phyloP scores from a whole-genome alignment of 1,140 invertebrate species.

The Chionoecetes opilio region DNA sequence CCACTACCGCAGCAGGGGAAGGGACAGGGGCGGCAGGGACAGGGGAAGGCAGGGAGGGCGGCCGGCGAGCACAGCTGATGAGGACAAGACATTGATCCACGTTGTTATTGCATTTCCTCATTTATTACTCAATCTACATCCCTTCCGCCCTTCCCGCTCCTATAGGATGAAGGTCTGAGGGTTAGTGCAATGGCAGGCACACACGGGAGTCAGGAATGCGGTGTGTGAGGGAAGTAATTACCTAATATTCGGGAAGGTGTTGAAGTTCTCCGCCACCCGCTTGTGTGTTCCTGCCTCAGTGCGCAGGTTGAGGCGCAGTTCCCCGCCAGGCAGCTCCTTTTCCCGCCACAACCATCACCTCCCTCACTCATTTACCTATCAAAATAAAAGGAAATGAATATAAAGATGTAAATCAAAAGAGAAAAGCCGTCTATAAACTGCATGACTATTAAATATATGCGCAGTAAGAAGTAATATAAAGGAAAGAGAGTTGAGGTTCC shows the following conservation, averaged over 20 bases:
- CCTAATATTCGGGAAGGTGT: slow-evolving; percentile 66
- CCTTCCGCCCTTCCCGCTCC: background rate
- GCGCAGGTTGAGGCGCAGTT: slow-evolving; percentile 58
- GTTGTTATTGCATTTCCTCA: background rate
- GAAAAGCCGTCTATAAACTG: too few species aligned
- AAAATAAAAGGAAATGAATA: background rate
- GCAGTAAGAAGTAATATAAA: too few species aligned
- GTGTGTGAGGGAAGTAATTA: slow-evolving; percentile 4
- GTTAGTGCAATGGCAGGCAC: background rate
- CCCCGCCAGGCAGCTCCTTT: background rate
- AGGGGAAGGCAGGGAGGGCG: background rate
- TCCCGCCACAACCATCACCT: background rate
- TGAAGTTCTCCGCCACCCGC: slow-evolving; percentile 74
- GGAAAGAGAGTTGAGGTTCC: too few species aligned
- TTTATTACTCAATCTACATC: background rate
- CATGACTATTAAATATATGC: too few species aligned
- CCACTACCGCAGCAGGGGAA: background rate
- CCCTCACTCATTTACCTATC: background rate
- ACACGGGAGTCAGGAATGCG: background rate
- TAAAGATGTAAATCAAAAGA: too few species aligned
- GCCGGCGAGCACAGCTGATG: background rate
- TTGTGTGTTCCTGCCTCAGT: slow-evolving; percentile 79
- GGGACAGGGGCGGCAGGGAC: background rate
- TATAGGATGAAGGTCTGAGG: too few species aligned
- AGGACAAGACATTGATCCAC: slow-evolving; percentile 68